These are phyloP conservation scores for Monarcha castaneiventris DNA, from an alignment of 2,113 vertebrate genomes.

Conservation along the genomic window DNA sequence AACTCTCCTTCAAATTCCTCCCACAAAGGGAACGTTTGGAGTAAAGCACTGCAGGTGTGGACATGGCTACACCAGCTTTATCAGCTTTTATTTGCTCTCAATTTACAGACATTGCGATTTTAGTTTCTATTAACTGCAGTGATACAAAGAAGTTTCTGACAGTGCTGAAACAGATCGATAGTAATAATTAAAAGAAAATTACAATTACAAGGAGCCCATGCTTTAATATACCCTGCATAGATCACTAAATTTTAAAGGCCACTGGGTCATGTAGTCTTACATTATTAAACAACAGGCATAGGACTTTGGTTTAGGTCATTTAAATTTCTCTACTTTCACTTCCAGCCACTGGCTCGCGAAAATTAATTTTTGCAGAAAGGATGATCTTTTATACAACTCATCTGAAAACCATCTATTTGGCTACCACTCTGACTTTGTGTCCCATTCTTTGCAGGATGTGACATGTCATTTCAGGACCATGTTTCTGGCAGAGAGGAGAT, in stretches of 20 bases:
- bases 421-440: not conserved
- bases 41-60: not conserved
- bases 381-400: not conserved
- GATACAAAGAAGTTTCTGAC: not conserved
- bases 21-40: not conserved
- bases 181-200: not conserved
- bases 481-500: not conserved
- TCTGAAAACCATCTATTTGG: not conserved
- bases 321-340: conserved; percentile 9
- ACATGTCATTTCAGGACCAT: not conserved
- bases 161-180: not conserved
- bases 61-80: not conserved
- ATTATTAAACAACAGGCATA: not conserved
- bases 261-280: not conserved
- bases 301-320: not conserved
- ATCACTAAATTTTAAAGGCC: conserved; percentile 17
- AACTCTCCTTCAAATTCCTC: not conserved
- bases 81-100: not conserved
- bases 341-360: not conserved
- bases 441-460: rapidly evolving
- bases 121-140: not conserved
- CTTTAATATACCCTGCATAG: not conserved
- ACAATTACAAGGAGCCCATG: not conserved
- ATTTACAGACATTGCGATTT: not conserved
- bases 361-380: not conserved